phyloP scores from a whole-genome alignment of 35 echinoderm and acorn worm species.

The Stichopus chloronotus region DNA sequence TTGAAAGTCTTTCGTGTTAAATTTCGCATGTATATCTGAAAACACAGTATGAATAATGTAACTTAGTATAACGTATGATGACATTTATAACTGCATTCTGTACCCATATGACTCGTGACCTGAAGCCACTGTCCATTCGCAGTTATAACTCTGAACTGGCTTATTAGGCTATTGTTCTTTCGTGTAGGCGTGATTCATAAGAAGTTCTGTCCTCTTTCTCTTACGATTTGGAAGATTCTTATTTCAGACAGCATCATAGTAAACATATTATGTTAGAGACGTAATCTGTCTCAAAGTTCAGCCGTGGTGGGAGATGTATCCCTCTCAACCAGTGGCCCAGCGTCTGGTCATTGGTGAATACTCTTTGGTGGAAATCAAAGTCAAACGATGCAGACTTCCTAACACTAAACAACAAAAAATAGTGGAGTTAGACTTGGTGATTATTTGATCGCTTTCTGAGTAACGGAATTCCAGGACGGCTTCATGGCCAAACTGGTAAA shows the following conservation, averaged over 20 bases:
- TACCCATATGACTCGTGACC: neutral
- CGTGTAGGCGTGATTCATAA: neutral
- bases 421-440: neutral
- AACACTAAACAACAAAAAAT: neutral
- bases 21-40: neutral
- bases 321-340: neutral
- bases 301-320: neutral
- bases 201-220: neutral
- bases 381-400: neutral
- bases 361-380: neutral
- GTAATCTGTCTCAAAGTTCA: neutral
- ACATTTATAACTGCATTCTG: neutral
- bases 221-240: neutral
- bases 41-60: neutral
- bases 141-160: too few relatives aligned
- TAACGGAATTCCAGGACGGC: neutral
- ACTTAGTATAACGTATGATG: neutral
- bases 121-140: neutral
- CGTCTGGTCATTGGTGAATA: neutral
- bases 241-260: neutral
- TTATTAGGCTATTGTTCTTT: neutral
- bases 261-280: neutral
- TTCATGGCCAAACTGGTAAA: conserved; percentile 10
- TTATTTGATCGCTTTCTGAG: neutral
- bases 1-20: neutral